Evolutionary conservation across 1,140 invertebrate species (phyloP).

Genomic region (Agrypnia vestita): DNA sequence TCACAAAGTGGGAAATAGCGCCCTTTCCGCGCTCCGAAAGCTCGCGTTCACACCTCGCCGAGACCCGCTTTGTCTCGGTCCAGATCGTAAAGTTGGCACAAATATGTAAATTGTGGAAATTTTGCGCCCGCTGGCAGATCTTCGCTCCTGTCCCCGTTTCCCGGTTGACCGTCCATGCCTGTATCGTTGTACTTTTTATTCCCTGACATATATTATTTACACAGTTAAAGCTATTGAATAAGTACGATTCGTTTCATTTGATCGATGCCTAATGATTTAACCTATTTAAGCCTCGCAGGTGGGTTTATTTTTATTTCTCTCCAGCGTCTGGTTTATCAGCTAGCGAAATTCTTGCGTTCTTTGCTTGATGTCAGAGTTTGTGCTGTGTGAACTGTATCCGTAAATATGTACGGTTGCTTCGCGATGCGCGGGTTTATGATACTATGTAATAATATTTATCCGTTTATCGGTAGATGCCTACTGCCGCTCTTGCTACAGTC

Average conservation of each 20-base stretch:
- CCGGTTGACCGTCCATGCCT: no score
- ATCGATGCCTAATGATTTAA: slow-evolving; percentile 23
- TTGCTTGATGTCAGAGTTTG: neutral
- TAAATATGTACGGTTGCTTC: neutral
- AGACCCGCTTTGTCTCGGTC: slow-evolving; percentile 14
- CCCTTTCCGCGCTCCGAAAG: neutral
- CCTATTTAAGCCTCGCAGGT: slow-evolving; percentile 40
- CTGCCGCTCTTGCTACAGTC: no score
- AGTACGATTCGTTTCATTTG: neutral
- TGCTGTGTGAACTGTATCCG: neutral
- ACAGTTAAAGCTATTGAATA: neutral
- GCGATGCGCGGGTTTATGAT: slow-evolving; percentile 12
- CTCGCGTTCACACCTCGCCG: neutral
- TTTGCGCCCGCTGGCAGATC: neutral
- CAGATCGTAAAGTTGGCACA: neutral
- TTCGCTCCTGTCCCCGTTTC: no score
- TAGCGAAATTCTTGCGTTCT: slow-evolving; percentile 17
- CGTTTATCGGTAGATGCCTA: no score
- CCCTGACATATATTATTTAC: neutral
- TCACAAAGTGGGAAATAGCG: no score
- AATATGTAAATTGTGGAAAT: neutral
- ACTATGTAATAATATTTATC: neutral
- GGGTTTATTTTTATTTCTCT: slow-evolving; percentile 28
- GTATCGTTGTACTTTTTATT: no score
- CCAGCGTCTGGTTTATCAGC: slow-evolving; percentile 16